These are phyloP conservation scores for Nerophis lumbriciformis DNA, from an alignment of 2,113 vertebrate species.

Conservation along the genomic window DNA sequence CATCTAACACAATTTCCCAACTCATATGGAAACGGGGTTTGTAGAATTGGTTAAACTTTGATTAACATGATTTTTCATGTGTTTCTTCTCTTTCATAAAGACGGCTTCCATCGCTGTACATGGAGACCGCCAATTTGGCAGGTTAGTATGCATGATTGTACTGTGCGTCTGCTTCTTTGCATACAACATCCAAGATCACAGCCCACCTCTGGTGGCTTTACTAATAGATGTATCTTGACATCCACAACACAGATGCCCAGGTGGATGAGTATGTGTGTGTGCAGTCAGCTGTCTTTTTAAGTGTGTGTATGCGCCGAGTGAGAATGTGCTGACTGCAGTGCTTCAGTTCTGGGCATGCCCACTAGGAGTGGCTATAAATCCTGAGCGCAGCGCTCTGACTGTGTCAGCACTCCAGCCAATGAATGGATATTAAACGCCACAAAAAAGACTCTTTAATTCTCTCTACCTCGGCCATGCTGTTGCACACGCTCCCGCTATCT, in stretches of 20 bases:
- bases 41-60: no score
- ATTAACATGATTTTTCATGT: background rate
- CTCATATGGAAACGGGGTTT: no score
- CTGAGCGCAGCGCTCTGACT: constrained; percentile 73
- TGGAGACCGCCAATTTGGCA: constrained; percentile 63
- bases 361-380: constrained; percentile 79
- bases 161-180: background rate
- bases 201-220: constrained; percentile 13
- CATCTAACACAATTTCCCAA: no score
- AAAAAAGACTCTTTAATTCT: constrained; percentile 80
- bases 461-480: constrained; percentile 58
- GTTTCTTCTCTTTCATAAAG: constrained; percentile 23
- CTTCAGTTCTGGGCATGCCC: constrained; percentile 71
- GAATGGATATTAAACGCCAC: constrained; percentile 84
- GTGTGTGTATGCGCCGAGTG: constrained; percentile 37
- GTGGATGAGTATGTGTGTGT: constrained; percentile 2
- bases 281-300: constrained; percentile 23
- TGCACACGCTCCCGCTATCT: constrained; percentile 35
- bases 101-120: constrained; percentile 42
- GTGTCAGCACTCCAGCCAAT: constrained; percentile 81
- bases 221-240: constrained; percentile 25
- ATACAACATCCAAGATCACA: background rate
- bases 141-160: constrained; percentile 45
- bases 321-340: constrained; percentile 76
- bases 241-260: constrained; percentile 16